Base-by-base conservation (phyloP, 2,797 vertebrate genomes). In the Mareca strepera region DNA sequence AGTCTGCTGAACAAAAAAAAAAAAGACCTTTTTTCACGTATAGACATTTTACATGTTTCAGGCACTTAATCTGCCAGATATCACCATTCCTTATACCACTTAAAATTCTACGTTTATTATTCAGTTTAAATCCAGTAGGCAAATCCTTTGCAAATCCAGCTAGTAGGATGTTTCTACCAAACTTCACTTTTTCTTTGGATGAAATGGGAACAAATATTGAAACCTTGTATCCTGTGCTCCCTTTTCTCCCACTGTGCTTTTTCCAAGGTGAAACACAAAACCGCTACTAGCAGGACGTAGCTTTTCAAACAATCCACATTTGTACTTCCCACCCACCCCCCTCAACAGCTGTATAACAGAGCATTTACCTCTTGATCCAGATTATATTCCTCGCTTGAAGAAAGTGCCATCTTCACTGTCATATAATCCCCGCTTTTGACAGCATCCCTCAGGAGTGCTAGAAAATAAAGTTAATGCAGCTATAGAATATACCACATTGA, bases 381-480 rank as follows among this genome's bases (percentile, higher is more conserved):
- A 97, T 99, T 99, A 97, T 99, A 99, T 20, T 99, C 98, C 92
- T 99, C 98, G 75, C 98, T 99, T 87, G 99, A 99, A 97, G 98
- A 98, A 85, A 99, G 98, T 2, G 99, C 99, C 96, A 99, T 96
- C 97, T 99, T 99, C 43, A 99, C 99, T 48, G 98, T 98, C 98
- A 99, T 97, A 94, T 99, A 99, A 96, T 99, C 98, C 50, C 99
- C 99, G 92, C 98, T 99, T 98, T 99, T 99, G 91, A 99, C 99
- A 83, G 99, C 99, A 93, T 99, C 99, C 68, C 99, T 98, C 93
- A 99, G 96, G 74, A 99, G 98, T 97, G 97, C 99, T 97, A 92
- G 76, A 95, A 96, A 62, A 93, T 66, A 97, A 86, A 88, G 87
- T 84, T 52, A 63, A 5, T n/a, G 39, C 26, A 78, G 53, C 80